Percentiles rank a stretch among this genome's conserved stretches.
Evolutionary conservation across 2,888 invertebrate genomes (phyloP).

Genomic region (Caenorhabditis wallacei): DNA sequence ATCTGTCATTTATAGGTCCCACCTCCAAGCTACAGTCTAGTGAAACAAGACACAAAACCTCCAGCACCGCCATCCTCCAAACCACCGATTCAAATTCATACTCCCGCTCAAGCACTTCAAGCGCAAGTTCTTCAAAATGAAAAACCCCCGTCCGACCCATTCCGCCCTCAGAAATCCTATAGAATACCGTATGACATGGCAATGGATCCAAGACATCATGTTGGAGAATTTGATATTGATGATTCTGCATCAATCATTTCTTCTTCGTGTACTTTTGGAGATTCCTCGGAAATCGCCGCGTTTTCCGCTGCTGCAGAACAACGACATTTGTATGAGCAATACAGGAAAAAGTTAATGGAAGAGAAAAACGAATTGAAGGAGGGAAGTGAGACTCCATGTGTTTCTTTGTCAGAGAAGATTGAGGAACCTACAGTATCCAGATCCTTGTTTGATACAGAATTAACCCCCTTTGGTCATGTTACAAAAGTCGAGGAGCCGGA

Average conservation of each 20-base stretch:
- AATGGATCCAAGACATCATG: constrained; percentile 26
- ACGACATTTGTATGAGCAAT: constrained; percentile 42
- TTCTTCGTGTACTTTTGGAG: constrained; percentile 60
- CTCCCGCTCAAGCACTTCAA: constrained; percentile 19
- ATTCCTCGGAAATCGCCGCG: constrained; percentile 59
- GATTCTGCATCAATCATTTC: constrained; percentile 62
- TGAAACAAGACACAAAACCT: constrained; percentile 3
- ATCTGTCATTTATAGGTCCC: constrained; percentile 22
- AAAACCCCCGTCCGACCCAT: constrained; percentile 16
- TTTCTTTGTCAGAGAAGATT: background rate
- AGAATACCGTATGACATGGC: constrained; percentile 22
- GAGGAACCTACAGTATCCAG: constrained; percentile 11
- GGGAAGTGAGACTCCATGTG: constrained; percentile 23
- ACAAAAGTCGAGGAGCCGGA: background rate
- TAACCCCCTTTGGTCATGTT: constrained; percentile 53
- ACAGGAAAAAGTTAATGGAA: constrained; percentile 25
- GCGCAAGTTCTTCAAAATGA: constrained; percentile 26
- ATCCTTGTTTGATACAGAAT: constrained; percentile 34
- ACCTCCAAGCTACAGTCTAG: constrained; percentile 17
- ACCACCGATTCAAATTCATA: constrained; percentile 2
- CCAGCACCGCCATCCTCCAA: constrained; percentile 24
- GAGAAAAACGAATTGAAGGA: constrained; percentile 35
- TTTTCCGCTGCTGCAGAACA: constrained; percentile 49
- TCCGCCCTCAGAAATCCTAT: constrained; percentile 3
- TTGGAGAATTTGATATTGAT: constrained; percentile 51